phyloP scores from a whole-genome alignment of 2,797 vertebrate genomes.

The Scolopax bukidnonensis region DNA sequence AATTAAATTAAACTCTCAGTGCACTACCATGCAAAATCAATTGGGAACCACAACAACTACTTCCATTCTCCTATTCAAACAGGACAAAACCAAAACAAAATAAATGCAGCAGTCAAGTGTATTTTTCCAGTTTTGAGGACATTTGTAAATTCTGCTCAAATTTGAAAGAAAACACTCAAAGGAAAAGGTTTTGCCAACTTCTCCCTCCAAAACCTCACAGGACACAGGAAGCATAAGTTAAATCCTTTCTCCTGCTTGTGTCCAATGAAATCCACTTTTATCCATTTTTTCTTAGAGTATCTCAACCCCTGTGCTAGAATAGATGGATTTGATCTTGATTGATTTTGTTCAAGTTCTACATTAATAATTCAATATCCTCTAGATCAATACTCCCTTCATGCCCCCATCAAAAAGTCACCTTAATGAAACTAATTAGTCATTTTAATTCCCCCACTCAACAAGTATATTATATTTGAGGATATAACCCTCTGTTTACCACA shows the following conservation, averaged over 20 bases:
- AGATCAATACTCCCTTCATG: background rate
- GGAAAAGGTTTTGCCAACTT: background rate
- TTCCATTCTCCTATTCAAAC: background rate
- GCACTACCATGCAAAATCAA: background rate
- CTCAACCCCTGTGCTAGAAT: background rate
- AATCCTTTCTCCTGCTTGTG: background rate
- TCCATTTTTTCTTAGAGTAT: background rate
- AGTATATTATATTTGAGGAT: background rate
- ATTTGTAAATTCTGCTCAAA: background rate
- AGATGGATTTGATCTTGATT: background rate
- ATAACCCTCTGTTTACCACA: background rate
- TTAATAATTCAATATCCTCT: background rate
- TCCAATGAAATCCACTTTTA: background rate
- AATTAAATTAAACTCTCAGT: background rate
- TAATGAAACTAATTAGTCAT: background rate
- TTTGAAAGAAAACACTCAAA: background rate
- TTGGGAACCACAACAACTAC: background rate
- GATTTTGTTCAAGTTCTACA: accelerated
- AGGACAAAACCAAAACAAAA: background rate
- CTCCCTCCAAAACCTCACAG: background rate
- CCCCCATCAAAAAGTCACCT: background rate
- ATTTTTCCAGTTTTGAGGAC: background rate
- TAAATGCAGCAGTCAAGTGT: background rate
- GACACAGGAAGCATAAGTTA: accelerated
- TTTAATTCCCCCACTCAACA: background rate